These are phyloP conservation scores for Athalia cordata DNA, from an alignment of 2,888 invertebrate genomes.

Conservation along the genomic window DNA sequence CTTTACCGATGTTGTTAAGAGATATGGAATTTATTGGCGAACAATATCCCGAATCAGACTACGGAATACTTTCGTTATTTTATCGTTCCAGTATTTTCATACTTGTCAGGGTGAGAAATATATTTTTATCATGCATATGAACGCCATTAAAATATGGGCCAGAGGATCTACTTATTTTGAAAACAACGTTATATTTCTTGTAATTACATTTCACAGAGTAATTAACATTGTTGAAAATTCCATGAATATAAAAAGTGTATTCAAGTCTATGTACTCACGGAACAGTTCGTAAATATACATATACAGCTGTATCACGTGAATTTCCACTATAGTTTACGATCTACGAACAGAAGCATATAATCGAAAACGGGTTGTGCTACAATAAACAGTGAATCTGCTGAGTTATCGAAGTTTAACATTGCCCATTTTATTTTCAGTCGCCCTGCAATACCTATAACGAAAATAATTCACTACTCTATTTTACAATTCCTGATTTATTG, in stretches of 20 bases:
- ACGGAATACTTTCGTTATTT: no score
- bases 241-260: slow-evolving; percentile 16
- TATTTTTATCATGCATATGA: no score
- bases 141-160: no score
- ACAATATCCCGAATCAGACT: no score
- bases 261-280: slow-evolving; percentile 29
- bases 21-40: no score
- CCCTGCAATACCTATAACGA: background rate
- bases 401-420: slow-evolving; percentile 38
- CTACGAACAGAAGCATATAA: slow-evolving; percentile 27
- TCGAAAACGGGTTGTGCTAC: slow-evolving; percentile 31
- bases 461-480: no score
- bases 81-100: no score
- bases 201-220: background rate
- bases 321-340: slow-evolving; percentile 31
- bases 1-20: no score
- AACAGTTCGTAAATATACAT: slow-evolving; percentile 18
- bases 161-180: no score
- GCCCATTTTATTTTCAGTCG: slow-evolving; percentile 10
- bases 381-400: slow-evolving; percentile 26
- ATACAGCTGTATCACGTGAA: background rate
- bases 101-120: no score
- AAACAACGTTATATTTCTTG: no score
- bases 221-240: slow-evolving; percentile 31
- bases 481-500: no score